Evolutionary conservation across 2,113 vertebrate genomes (phyloP), one percentile per base, ranked within the genome.

Genomic region (Mesocricetus auratus): DNA sequence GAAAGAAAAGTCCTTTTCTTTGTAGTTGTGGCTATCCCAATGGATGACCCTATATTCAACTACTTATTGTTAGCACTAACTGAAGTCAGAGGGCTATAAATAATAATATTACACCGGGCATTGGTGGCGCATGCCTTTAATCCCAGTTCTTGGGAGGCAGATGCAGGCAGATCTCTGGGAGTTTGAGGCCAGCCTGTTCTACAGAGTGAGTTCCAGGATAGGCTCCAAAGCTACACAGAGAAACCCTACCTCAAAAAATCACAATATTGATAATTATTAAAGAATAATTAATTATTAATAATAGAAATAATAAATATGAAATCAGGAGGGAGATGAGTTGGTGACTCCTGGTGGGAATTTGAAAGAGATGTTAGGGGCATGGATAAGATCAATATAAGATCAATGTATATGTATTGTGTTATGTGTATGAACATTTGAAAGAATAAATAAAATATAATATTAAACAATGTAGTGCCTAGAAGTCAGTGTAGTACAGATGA

Each of bases 381-480:
- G 8, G 16, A 86, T 47, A 86, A 47, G 60, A 86, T 86, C 2
- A 86, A 66, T 66, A 47, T 17, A 66, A n/a, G n/a, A n/a, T n/a
- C n/a, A n/a, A n/a, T n/a, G n/a, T n/a, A n/a, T n/a, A n/a, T n/a
- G n/a, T 33, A 62, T 66, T 66, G 60, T 4, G 7, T 66, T 66
- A 21, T 33, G 39, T 45, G 7, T 85, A 33, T 22, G 11, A 66
- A 33, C 19, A 31, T 22, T 42, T 86, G 10, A 66, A 64, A 31
- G 39, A 33, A 31, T 86, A 50, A 86, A 13, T 22, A 68, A 69
- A 60, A 39, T 5, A 50, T n/a, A 47, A 50, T 68, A 66, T 68
- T 83, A 69, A 36, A 86, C 69, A 81, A 90, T 86, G 53, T 56
- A 95, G 83, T 92, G 13, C 31, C 62, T 81, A 81, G 22, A 91